These are phyloP conservation scores for Laupala kohalensis DNA, from an alignment of 1,140 invertebrate species.

Conservation along the genomic window DNA sequence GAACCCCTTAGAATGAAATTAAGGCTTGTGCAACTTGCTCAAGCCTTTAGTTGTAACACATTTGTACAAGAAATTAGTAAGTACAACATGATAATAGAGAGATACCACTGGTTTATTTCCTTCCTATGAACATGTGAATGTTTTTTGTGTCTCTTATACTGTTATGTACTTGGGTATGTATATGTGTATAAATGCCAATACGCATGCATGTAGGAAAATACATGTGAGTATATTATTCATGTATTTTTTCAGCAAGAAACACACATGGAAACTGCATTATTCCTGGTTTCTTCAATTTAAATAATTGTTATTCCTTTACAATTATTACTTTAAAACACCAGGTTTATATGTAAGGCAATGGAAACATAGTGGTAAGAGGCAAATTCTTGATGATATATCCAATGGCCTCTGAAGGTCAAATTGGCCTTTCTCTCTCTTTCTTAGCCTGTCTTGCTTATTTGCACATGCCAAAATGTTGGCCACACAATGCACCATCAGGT, in stretches of 20 bases:
- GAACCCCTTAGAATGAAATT: slow-evolving; percentile 10
- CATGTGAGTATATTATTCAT: neutral
- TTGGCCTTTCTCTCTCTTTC: neutral
- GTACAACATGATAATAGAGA: slow-evolving; percentile 39
- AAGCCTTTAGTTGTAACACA: slow-evolving; percentile 10
- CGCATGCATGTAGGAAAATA: neutral
- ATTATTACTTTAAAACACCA: neutral
- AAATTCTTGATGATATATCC: neutral
- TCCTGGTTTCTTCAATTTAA: slow-evolving; percentile 30
- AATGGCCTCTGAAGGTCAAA: neutral
- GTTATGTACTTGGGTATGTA: neutral
- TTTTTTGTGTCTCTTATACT: neutral
- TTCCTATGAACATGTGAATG: neutral
- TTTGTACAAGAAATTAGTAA: slow-evolving; percentile 40
- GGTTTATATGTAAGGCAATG: slow-evolving; percentile 6
- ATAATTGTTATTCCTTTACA: slow-evolving; percentile 19
- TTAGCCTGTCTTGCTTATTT: neutral
- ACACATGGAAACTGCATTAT: slow-evolving; percentile 15
- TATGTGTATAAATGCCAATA: neutral
- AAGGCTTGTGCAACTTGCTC: neutral
- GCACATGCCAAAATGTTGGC: neutral
- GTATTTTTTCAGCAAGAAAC: slow-evolving; percentile 21
- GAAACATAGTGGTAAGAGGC: slow-evolving; percentile 5
- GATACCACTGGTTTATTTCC: slow-evolving; percentile 26
- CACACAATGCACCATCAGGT: neutral